phyloP scores from a whole-genome alignment of 2,797 vertebrate genomes.

The Diplodus sargus region DNA sequence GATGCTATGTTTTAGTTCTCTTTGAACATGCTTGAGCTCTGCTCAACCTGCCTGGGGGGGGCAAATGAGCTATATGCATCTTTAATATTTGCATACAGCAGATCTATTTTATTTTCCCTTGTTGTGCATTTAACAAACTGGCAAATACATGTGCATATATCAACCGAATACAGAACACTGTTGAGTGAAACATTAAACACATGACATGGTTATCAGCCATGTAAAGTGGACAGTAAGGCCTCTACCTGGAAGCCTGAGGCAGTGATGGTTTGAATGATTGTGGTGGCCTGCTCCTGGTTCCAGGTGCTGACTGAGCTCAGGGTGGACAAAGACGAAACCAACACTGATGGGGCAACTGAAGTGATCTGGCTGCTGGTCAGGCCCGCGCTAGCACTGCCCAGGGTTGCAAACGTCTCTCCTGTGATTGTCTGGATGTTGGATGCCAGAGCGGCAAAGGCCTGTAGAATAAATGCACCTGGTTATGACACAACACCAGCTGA shows the following conservation, averaged over 20 bases:
- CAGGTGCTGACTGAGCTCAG: constrained; percentile 68
- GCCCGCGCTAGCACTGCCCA: constrained; percentile 64
- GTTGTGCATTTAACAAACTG: too few relatives aligned
- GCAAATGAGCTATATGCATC: too few relatives aligned
- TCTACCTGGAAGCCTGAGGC: constrained; percentile 64
- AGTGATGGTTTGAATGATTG: constrained; percentile 63
- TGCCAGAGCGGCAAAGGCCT: constrained; percentile 71
- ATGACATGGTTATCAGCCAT: neutral
- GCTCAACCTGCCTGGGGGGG: too few relatives aligned
- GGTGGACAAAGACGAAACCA: constrained; percentile 63
- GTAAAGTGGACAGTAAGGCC: neutral
- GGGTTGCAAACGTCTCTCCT: constrained; percentile 26
- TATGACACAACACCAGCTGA: neutral
- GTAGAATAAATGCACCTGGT: neutral
- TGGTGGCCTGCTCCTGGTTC: constrained; percentile 71
- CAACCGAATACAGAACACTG: neutral
- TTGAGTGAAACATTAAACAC: neutral
- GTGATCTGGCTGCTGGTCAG: constrained; percentile 72
- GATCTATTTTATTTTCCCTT: too few relatives aligned
- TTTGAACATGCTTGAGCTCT: too few relatives aligned
- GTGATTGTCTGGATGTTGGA: constrained; percentile 72
- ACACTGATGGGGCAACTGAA: constrained; percentile 34
- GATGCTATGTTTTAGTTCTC: too few relatives aligned
- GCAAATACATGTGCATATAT: constrained; percentile 36
- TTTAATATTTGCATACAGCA: too few relatives aligned